Evolutionary conservation across 2,888 invertebrate genomes (phyloP).

Genomic region (Callosobruchus maculatus): DNA sequence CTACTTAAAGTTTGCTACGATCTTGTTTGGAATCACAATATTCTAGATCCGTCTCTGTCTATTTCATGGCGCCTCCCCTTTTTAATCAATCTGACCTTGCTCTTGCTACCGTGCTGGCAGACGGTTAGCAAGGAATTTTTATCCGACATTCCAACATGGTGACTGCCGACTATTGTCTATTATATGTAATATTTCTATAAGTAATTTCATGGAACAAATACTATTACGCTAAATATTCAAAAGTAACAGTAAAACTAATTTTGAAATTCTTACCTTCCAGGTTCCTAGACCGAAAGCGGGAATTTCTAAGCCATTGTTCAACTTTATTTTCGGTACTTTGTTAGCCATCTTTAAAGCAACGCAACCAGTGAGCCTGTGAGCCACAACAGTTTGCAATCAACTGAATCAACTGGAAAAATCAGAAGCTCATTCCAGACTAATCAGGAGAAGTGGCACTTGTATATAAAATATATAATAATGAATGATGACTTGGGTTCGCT

Average conservation of each 20-base stretch:
- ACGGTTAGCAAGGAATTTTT: background rate
- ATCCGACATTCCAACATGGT: background rate
- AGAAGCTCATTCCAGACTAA: background rate
- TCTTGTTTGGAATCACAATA: background rate
- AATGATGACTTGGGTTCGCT: background rate
- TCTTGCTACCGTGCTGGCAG: background rate
- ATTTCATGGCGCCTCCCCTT: background rate
- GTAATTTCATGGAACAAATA: background rate
- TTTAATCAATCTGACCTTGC: background rate
- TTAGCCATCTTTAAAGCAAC: background rate
- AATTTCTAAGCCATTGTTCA: slow-evolving; percentile 48
- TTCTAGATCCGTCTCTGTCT: background rate
- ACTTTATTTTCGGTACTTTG: slow-evolving; percentile 42
- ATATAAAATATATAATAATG: background rate
- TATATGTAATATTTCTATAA: background rate
- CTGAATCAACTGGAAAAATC: background rate
- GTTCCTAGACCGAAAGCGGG: slow-evolving; percentile 51
- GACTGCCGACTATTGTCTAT: too few species aligned
- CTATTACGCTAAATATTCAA: background rate
- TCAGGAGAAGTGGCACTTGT: background rate
- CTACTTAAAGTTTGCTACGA: too few species aligned
- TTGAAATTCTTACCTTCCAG: slow-evolving; percentile 32
- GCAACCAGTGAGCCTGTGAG: background rate
- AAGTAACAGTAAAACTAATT: too few species aligned
- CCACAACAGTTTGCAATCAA: background rate